Base-by-base conservation (phyloP, 2,113 vertebrate genomes). In the Zosterops lateralis region DNA sequence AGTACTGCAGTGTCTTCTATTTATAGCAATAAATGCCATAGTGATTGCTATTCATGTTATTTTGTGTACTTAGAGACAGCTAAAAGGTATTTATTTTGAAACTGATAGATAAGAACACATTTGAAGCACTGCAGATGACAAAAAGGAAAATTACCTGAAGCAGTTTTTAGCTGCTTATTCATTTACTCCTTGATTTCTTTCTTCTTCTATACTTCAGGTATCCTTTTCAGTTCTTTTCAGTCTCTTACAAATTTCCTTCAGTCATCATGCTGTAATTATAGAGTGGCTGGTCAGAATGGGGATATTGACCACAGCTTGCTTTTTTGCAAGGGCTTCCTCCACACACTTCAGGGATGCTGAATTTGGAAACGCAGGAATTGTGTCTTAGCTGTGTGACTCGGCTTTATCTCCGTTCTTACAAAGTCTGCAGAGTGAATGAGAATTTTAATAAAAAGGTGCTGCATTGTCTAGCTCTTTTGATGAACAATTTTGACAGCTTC, bases 1-100 rank as follows among this genome's bases (percentile, higher is more conserved):
- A 99, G 99, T 94, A 88, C 60, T 86, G 50, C 34, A 38, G 51
- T 92, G 45, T 57, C 58, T 68, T 66, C 17, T 87, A 45, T 80
- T 86, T 80, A 57, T 81, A 84, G 53, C 54, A 50, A 29, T 48
- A 75, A 78, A 18, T 83, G 42, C 34, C 11, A 11, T 32, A 73
- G 31, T 36, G 14, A 32, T 75, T 80, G 17, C 7, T 85, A 51
- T 79, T 83, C 12, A 1, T 70, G 13, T 58, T 87, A 29, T 54
- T 83, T 53, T 79, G 6, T 76, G 13, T 79, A 25, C 28, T 80
- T 77, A 64, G 38, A 65, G 60, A 76, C 5, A 64, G 38, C 17
- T 77, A 14, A 83, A 71, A 90, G 40, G 24, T 81, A 21, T 60
- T 90, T 74, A 18, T 47, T 93, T 70, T 76, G 40, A 70, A 75